Evolutionary conservation across 1,140 invertebrate genomes (phyloP).

Genomic region (Pseudachorutes palmiensis): DNA sequence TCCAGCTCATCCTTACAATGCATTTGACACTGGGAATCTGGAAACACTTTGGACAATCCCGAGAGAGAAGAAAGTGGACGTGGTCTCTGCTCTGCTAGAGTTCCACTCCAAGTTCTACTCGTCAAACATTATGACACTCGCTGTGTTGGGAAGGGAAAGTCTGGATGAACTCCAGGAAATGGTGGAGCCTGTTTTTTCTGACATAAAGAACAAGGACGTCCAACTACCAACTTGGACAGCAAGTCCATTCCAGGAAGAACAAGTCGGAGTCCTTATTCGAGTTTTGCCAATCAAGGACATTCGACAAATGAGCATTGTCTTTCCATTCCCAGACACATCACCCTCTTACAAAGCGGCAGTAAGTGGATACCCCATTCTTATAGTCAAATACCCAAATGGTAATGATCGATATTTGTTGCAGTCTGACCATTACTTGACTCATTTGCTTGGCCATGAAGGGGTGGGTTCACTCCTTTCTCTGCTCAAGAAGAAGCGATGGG

Average conservation of each 20-base stretch:
- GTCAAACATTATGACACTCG: conserved; percentile 81
- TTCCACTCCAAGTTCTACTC: conserved; percentile 92
- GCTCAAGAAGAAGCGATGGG: conserved; percentile 79
- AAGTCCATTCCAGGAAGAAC: conserved; percentile 66
- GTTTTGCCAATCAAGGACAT: conserved; percentile 86
- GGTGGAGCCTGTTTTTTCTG: conserved; percentile 64
- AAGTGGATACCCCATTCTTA: neutral
- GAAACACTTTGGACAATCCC: conserved; percentile 73
- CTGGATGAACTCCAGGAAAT: conserved; percentile 77
- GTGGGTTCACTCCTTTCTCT: conserved; percentile 82
- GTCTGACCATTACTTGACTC: conserved; percentile 79
- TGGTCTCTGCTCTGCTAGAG: conserved; percentile 74
- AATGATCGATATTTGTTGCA: conserved; percentile 44
- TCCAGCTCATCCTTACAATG: conserved; percentile 70
- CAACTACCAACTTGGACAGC: conserved; percentile 62
- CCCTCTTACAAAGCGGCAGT: conserved; percentile 74
- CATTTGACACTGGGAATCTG: conserved; percentile 86
- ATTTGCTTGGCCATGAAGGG: conserved; percentile 91
- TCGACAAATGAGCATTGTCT: conserved; percentile 70
- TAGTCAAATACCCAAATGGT: neutral
- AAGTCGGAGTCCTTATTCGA: conserved; percentile 57
- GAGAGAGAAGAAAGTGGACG: conserved; percentile 66
- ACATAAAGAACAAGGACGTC: conserved; percentile 69
- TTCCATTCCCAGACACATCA: conserved; percentile 73
- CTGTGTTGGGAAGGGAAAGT: conserved; percentile 73